A percentile compares a stretch with the other conserved stretches of the same genome.
phyloP scores from a whole-genome alignment of 2,113 vertebrate genomes.

The Ascaphus truei region DNA sequence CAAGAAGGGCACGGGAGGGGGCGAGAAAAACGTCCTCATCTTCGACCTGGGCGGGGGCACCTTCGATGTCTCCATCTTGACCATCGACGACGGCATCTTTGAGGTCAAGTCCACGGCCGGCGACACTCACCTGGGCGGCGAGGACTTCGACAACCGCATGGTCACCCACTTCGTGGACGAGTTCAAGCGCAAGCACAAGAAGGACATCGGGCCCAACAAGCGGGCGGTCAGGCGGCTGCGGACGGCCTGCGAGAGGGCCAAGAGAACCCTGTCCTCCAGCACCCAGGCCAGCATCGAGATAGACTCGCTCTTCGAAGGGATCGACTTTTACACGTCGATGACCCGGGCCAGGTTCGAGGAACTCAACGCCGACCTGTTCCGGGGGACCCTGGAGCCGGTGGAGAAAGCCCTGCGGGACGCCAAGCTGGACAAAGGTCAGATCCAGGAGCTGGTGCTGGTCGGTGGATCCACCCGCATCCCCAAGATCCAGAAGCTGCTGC shows the following conservation, averaged over 20 bases:
- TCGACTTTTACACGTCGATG: constrained; percentile 95
- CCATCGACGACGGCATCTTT: constrained; percentile 78
- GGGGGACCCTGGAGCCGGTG: constrained; percentile 72
- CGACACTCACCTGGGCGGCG: constrained; percentile 74
- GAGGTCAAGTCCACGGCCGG: constrained; percentile 78
- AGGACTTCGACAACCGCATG: constrained; percentile 82
- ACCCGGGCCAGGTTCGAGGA: constrained; percentile 94
- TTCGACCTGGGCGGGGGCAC: constrained; percentile 89
- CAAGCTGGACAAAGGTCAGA: constrained; percentile 74
- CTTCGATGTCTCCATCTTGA: constrained; percentile 78
- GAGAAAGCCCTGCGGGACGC: constrained; percentile 76
- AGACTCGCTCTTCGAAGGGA: constrained; percentile 89
- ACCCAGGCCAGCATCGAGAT: constrained; percentile 77
- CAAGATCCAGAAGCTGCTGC: constrained; percentile 75
- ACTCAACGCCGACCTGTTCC: constrained; percentile 80
- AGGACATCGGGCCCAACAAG: constrained; percentile 72
- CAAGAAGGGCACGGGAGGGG: constrained; percentile 69
- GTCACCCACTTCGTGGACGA: constrained; percentile 77
- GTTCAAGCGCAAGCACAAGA: constrained; percentile 78
- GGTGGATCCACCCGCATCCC: constrained; percentile 78
- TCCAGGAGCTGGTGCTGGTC: constrained; percentile 73
- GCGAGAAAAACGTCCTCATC: constrained; percentile 82
- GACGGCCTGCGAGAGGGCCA: constrained; percentile 72
- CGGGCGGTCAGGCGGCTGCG: constrained; percentile 69
- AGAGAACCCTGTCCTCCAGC: constrained; percentile 76